phyloP scores from a whole-genome alignment of 2,888 invertebrate genomes.

The Campaea margaritaria region DNA sequence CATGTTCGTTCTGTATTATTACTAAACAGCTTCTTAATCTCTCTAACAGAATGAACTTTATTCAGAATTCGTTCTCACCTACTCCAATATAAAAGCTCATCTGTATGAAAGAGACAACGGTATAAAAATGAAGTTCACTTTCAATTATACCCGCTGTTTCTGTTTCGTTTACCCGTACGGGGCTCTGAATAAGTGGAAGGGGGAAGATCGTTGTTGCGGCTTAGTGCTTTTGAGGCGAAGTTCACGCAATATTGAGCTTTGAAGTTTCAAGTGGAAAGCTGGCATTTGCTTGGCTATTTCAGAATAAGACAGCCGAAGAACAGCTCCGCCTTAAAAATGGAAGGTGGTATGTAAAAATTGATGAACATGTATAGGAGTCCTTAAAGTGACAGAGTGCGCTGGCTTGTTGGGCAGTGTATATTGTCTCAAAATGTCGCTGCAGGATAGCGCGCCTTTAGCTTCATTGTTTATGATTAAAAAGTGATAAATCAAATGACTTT shows the following conservation, averaged over 20 bases:
- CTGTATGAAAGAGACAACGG: constrained; percentile 55
- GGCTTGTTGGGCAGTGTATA: constrained; percentile 84
- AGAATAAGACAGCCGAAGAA: constrained; percentile 69
- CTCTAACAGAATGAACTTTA: constrained; percentile 58
- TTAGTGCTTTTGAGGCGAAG: constrained; percentile 55
- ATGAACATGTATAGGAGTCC: constrained; percentile 85
- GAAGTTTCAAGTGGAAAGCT: background rate
- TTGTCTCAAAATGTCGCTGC: constrained; percentile 83
- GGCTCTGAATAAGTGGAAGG: constrained; percentile 61
- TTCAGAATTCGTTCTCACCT: constrained; percentile 59
- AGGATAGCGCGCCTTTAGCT: constrained; percentile 67
- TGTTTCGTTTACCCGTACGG: constrained; percentile 68
- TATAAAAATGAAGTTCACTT: constrained; percentile 46
- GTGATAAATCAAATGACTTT: constrained; percentile 84
- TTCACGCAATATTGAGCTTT: constrained; percentile 44
- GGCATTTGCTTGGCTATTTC: constrained; percentile 37
- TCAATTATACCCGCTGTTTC: constrained; percentile 49
- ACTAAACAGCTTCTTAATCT: constrained; percentile 82
- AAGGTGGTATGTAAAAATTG: constrained; percentile 86
- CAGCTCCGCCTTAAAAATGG: constrained; percentile 86
- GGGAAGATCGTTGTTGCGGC: constrained; percentile 68
- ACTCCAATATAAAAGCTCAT: constrained; percentile 50
- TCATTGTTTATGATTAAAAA: constrained; percentile 83
- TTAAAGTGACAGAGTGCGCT: constrained; percentile 85
- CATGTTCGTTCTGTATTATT: constrained; percentile 81